A percentile compares a stretch with the other conserved stretches of the same genome.
These are phyloP conservation scores for Baronia brevicornis DNA, from an alignment of 2,888 invertebrate genomes.

Conservation along the genomic window DNA sequence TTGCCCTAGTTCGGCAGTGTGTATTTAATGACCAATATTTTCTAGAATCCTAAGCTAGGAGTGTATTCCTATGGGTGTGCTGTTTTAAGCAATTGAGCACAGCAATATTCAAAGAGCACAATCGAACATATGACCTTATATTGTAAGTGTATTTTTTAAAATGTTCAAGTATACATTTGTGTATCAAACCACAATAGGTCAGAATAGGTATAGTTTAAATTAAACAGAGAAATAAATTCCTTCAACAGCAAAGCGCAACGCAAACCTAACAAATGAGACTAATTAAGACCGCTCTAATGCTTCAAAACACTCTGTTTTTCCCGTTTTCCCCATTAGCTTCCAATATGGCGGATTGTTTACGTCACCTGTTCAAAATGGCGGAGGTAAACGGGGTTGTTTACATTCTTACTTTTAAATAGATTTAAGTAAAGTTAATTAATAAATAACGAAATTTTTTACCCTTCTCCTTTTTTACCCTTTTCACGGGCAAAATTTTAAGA, in stretches of 20 bases:
- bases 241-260: conserved; percentile 19
- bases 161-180: too few species aligned
- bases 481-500: neutral
- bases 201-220: too few species aligned
- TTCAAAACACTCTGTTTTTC: conserved; percentile 21
- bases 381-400: conserved; percentile 22
- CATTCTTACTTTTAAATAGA: conserved; percentile 8
- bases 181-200: too few species aligned
- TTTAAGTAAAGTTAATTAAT: conserved; percentile 2
- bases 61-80: too few species aligned
- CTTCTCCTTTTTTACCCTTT: neutral
- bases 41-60: too few species aligned
- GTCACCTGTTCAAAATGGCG: conserved; percentile 26
- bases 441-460: neutral
- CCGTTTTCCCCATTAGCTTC: conserved; percentile 11
- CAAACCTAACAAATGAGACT: conserved; percentile 18
- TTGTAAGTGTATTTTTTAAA: too few species aligned
- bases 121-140: too few species aligned
- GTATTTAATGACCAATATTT: too few species aligned
- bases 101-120: too few species aligned
- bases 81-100: too few species aligned
- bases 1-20: too few species aligned
- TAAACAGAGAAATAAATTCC: conserved; percentile 9
- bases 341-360: conserved; percentile 28
- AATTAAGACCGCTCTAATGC: conserved; percentile 21